A percentile compares a stretch with the other conserved stretches of the same genome.
Conservation (phyloP, 2,797 vertebrate genomes). For the Limnodromus scolopaceus region DNA sequence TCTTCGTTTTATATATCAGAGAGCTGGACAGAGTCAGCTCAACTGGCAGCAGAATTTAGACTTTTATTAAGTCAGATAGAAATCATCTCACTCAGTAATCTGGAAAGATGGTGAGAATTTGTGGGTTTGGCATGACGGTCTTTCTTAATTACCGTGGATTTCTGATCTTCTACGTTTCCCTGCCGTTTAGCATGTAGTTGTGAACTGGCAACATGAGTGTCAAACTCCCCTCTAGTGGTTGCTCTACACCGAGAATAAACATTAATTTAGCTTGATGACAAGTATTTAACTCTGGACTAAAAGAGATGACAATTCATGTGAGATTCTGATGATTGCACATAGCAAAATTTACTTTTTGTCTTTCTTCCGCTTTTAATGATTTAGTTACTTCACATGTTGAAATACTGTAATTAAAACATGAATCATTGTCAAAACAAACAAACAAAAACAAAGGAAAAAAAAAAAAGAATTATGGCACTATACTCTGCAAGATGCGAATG, state of each 20-base stretch:
- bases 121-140: slow-evolving; percentile 8
- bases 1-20: slow-evolving; percentile 16
- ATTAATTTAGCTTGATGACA: slow-evolving; percentile 32
- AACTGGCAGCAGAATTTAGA: neutral
- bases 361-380: slow-evolving; percentile 31
- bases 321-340: neutral
- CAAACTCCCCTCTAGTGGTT: slow-evolving; percentile 66
- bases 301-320: neutral
- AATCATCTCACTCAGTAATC: slow-evolving; percentile 27
- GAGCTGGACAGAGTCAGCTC: neutral
- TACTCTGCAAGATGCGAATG: slow-evolving; percentile 25
- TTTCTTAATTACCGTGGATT: slow-evolving; percentile 39
- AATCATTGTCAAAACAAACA: slow-evolving; percentile 50
- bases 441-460: neutral
- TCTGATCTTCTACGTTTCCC: slow-evolving; percentile 1
- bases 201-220: slow-evolving; percentile 23
- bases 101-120: slow-evolving; percentile 27
- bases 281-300: slow-evolving; percentile 4
- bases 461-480: neutral
- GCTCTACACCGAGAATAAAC: slow-evolving; percentile 40
- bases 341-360: neutral
- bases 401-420: slow-evolving; percentile 53
- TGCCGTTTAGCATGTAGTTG: slow-evolving; percentile 3
- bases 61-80: slow-evolving; percentile 43
- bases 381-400: slow-evolving; percentile 41